Conservation (phyloP, 2,888 invertebrate genomes). For the Ecliptopera silaceata region DNA sequence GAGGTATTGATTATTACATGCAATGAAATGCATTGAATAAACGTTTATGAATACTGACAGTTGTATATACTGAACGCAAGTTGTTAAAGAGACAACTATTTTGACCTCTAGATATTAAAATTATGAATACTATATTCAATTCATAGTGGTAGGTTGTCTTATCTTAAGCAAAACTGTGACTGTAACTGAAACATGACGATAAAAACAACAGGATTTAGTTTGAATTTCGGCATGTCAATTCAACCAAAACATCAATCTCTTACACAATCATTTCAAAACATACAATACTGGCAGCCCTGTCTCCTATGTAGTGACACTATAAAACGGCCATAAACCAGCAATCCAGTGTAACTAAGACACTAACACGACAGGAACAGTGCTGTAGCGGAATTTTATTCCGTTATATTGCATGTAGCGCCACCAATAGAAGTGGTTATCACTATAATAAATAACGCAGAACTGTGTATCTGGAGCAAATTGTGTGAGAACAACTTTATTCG, state of each 20-base stretch:
- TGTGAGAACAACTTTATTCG: conserved; percentile 34
- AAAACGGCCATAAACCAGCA: conserved; percentile 62
- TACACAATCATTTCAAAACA: conserved; percentile 23
- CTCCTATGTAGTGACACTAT: conserved; percentile 37
- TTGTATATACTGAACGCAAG: not conserved
- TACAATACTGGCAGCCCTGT: conserved; percentile 30
- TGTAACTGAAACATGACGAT: conserved; percentile 1
- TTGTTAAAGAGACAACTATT: no score
- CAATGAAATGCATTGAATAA: conserved; percentile 2
- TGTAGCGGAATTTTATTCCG: conserved; percentile 64
- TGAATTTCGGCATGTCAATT: not conserved
- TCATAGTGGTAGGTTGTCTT: no score
- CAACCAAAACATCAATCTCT: conserved; percentile 29
- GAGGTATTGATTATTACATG: conserved; percentile 21
- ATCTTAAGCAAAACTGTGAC: not conserved
- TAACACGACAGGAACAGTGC: conserved; percentile 68
- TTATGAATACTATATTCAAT: no score
- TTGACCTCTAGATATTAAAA: no score
- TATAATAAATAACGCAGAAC: conserved; percentile 51
- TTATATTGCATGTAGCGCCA: conserved; percentile 57
- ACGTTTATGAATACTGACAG: not conserved
- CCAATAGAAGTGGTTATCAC: conserved; percentile 51
- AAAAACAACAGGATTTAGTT: not conserved
- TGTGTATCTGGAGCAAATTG: conserved; percentile 44
- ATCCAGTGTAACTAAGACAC: conserved; percentile 59